Evolutionary conservation across 1,140 invertebrate species (phyloP).

Genomic region (Scaptomyza graminum): DNA sequence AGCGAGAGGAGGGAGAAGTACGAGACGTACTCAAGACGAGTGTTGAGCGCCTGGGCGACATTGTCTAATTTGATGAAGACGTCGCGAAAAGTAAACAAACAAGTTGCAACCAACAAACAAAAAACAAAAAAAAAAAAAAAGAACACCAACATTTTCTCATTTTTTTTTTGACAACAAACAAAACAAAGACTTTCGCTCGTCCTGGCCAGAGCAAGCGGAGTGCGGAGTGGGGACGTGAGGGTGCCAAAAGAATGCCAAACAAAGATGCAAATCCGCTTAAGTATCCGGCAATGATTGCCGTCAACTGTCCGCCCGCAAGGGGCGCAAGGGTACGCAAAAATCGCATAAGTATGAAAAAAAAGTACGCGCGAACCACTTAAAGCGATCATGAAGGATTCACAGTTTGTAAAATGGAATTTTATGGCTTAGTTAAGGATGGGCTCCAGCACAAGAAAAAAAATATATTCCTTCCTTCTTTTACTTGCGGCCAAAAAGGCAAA

Average conservation of each 20-base stretch:
- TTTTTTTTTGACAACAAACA: slow-evolving; percentile 65
- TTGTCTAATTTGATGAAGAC: slow-evolving; percentile 76
- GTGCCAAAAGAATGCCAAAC: slow-evolving; percentile 45
- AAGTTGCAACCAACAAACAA: slow-evolving; percentile 31
- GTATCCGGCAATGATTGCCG: slow-evolving; percentile 80
- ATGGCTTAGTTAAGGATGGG: slow-evolving; percentile 71
- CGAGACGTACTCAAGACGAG: slow-evolving; percentile 6
- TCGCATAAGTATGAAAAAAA: slow-evolving; percentile 19
- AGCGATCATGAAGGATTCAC: slow-evolving; percentile 83
- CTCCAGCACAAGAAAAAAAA: slow-evolving; percentile 6
- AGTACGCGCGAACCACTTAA: slow-evolving; percentile 74
- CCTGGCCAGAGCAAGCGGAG: background rate
- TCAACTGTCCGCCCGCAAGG: slow-evolving; percentile 32
- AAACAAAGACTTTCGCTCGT: slow-evolving; percentile 25
- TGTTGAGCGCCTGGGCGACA: slow-evolving; percentile 27
- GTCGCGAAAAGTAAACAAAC: slow-evolving; percentile 43
- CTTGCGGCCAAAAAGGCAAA: slow-evolving; percentile 53
- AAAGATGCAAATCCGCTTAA: slow-evolving; percentile 83
- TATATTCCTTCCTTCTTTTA: slow-evolving; percentile 47
- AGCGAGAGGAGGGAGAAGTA: background rate
- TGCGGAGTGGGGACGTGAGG: background rate
- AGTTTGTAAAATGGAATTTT: slow-evolving; percentile 84
- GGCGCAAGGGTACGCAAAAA: slow-evolving; percentile 3
- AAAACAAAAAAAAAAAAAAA: slow-evolving; percentile 5
- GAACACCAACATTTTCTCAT: slow-evolving; percentile 19